A percentile compares a stretch with the other conserved stretches of the same genome.
phyloP scores from a whole-genome alignment of 2,113 vertebrate genomes.

The Mus musculus region GRCm39 chr2:56862501-56863000 shows the following conservation, averaged over 20 bases:
- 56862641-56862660: neutral
- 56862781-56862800: neutral
- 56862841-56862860: neutral
- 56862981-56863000: neutral
- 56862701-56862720: neutral
- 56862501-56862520: neutral
- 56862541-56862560: neutral
- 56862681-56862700: neutral
- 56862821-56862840: neutral
- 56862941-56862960: neutral
- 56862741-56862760: neutral
- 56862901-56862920: neutral
- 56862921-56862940: conserved; percentile 15
- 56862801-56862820: neutral
- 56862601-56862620: neutral
- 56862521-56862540: neutral
- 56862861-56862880: conserved; percentile 40
- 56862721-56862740: neutral
- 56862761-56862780: neutral
- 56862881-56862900: conserved; percentile 21
- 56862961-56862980: conserved; percentile 31
- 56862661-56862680: neutral
- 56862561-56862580: neutral
- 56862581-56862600: conserved; percentile 31
- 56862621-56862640: neutral